These are phyloP conservation scores for Scatophagus argus DNA, from an alignment of 2,113 vertebrate genomes.

Conservation along the genomic window DNA sequence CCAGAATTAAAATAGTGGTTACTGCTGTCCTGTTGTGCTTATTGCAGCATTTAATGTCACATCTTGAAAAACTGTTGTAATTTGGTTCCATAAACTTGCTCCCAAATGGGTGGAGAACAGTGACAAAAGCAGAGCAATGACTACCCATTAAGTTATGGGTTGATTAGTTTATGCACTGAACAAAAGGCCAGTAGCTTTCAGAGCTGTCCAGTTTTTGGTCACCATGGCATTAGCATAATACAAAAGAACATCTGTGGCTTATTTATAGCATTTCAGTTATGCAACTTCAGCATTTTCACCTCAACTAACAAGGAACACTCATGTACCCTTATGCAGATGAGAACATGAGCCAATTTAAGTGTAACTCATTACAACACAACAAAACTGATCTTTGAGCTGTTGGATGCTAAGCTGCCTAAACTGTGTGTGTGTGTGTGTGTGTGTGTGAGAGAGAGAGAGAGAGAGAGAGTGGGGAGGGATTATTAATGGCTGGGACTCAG, in stretches of 20 bases:
- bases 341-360: conserved; percentile 29
- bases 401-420: conserved; percentile 34
- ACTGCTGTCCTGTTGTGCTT: too few species aligned
- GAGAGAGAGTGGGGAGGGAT: conserved; percentile 32
- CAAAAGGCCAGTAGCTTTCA: not conserved
- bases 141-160: too few species aligned
- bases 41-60: too few species aligned
- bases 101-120: too few species aligned
- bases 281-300: not conserved
- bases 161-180: too few species aligned
- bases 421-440: conserved; percentile 26
- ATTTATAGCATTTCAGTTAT: not conserved
- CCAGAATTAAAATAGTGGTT: too few species aligned
- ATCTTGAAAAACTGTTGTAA: too few species aligned
- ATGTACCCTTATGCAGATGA: not conserved
- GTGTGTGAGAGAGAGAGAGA: too few species aligned
- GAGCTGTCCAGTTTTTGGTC: not conserved
- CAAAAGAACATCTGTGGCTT: not conserved
- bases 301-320: not conserved
- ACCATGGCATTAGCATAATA: not conserved
- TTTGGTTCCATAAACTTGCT: too few species aligned
- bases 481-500: not conserved
- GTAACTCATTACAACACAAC: conserved; percentile 29
- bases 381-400: conserved; percentile 40
- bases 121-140: too few species aligned